A percentile compares a stretch with the other conserved stretches of the same genome.
These are phyloP conservation scores for Drosophila stalkeri DNA, from an alignment of 2,888 invertebrate genomes.

Conservation along the genomic window DNA sequence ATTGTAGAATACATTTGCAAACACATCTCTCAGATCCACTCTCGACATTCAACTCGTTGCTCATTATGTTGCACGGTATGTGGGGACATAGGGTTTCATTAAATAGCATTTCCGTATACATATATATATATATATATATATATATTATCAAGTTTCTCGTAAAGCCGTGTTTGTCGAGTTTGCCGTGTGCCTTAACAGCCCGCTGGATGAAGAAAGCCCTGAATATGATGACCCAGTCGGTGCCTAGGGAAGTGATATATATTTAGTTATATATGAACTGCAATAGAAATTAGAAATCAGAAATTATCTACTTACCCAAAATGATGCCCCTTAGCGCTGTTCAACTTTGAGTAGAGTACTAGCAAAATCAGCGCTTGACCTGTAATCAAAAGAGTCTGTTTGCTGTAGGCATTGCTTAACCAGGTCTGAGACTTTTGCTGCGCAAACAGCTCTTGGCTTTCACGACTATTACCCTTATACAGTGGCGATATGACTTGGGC, in stretches of 20 bases:
- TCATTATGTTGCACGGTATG: slow-evolving; percentile 32
- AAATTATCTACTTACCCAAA: slow-evolving; percentile 42
- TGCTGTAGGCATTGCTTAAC: slow-evolving; percentile 31
- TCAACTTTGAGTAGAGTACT: slow-evolving; percentile 48
- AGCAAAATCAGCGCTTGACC: slow-evolving; percentile 52
- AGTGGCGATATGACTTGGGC: not conserved
- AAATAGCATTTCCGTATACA: slow-evolving; percentile 10
- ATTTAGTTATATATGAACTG: too few relatives aligned
- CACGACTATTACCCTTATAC: not conserved
- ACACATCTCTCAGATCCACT: slow-evolving; percentile 48
- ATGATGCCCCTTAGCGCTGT: slow-evolving; percentile 38
- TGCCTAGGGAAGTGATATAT: slow-evolving; percentile 27
- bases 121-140: slow-evolving; percentile 12
- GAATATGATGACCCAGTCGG: slow-evolving; percentile 39
- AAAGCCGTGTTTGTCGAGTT: slow-evolving; percentile 7
- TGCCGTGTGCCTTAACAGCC: slow-evolving; percentile 34
- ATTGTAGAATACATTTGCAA: slow-evolving; percentile 57
- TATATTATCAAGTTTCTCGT: slow-evolving; percentile 28
- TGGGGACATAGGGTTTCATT: slow-evolving; percentile 4
- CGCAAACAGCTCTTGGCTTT: not conserved
- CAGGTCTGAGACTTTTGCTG: slow-evolving; percentile 20
- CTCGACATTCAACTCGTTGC: slow-evolving; percentile 54
- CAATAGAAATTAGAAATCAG: not conserved
- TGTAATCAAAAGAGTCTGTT: slow-evolving; percentile 50
- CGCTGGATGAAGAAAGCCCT: slow-evolving; percentile 48